Evolutionary conservation across 1,140 invertebrate genomes (phyloP), one percentile per base, ranked within the genome.

Genomic region (Camponotus vicinus): DNA sequence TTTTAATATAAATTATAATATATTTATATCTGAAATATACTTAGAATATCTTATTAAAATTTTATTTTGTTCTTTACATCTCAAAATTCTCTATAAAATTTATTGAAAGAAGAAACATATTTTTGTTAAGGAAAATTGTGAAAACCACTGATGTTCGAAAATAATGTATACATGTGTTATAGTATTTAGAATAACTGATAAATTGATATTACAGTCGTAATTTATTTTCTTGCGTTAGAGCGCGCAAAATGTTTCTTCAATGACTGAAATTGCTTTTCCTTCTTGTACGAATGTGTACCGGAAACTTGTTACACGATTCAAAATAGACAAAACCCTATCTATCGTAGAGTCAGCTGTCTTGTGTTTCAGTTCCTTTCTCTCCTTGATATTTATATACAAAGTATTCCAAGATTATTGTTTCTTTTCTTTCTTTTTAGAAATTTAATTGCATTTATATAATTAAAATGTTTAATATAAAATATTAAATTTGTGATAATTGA

Each of bases 291-390:
- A 61, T 57, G 40, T 83, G 49, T 80, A 80, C n/a, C 77, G 66
- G 77, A 86, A 82, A 71, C 34, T 82, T 70, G 66, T 86, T 86
- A 82, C 57, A 82, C 49, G 34, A 42, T 80, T 80, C 34, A 13
- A 61, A 82, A 55, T 86, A 71, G 85, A 69, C 77, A 82, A 82
- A 82, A 70, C 55, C 82, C 70, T 71, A 71, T 69, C 34, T 52
- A 66, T 82, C 77, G 57, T 80, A 69, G 57, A 69, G 57, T 86
- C 57, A 80, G 69, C 69, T 83, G 69, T 73, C 55, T 61, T 18
- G 55, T 70, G 27, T 83, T 73, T 71, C 40, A 82, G 7, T 45
- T 7, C 67, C 79, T 82, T 82, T 83, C 55, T 83, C 55, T 49
- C 42, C 40, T 40, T 42, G 3, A 2, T 57, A 32, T 67, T 27